These are phyloP conservation scores for Sisyra terminalis DNA, from an alignment of 2,888 invertebrate genomes.

Conservation along the genomic window DNA sequence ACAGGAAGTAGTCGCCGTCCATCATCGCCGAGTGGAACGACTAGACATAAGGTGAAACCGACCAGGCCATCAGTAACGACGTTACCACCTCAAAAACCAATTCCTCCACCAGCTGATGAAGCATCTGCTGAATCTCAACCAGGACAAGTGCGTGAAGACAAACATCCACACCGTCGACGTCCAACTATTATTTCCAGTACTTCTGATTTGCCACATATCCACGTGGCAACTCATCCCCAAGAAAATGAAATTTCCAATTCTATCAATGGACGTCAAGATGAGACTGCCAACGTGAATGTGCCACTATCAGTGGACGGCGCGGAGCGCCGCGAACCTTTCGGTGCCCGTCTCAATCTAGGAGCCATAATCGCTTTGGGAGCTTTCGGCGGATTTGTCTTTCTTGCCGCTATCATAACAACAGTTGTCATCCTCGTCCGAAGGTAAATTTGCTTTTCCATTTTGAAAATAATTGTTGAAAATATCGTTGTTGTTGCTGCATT, in stretches of 20 bases:
- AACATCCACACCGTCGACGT: conserved; percentile 19
- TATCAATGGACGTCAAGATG: conserved; percentile 34
- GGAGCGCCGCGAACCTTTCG: conserved; percentile 32
- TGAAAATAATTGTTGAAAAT: background rate
- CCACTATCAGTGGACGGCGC: conserved; percentile 48
- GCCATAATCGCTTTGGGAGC: conserved; percentile 80
- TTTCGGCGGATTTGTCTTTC: conserved; percentile 79
- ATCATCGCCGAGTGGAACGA: conserved; percentile 15
- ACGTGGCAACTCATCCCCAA: conserved; percentile 42
- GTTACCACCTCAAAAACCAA: conserved; percentile 24
- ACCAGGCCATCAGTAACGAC: conserved; percentile 19
- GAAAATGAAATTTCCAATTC: conserved; percentile 54
- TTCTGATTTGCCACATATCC: conserved; percentile 29
- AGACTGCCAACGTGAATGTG: conserved; percentile 47
- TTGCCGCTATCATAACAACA: conserved; percentile 78
- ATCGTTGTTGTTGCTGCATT: too few species aligned
- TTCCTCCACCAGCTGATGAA: conserved; percentile 21
- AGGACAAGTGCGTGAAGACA: conserved; percentile 21
- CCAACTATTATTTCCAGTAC: conserved; percentile 28
- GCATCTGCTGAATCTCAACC: conserved; percentile 18
- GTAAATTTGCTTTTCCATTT: conserved; percentile 35
- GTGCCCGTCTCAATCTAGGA: conserved; percentile 64
- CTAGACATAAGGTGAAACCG: conserved; percentile 19
- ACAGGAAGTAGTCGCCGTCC: conserved; percentile 14
- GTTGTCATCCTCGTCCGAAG: conserved; percentile 76